Conservation (phyloP, 2,797 vertebrate genomes). For the Notamacropus eugenii region DNA sequence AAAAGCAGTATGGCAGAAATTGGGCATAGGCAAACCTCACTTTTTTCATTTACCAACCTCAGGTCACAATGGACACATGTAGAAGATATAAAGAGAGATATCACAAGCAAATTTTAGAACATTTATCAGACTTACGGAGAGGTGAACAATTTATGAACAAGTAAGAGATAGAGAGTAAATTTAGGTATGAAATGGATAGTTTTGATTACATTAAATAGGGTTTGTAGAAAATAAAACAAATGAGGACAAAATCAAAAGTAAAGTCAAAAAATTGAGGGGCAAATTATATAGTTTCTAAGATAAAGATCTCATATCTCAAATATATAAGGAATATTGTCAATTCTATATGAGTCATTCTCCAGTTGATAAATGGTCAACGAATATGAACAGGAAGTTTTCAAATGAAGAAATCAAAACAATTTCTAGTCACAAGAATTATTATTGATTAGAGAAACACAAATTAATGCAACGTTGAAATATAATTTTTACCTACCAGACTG, state of each 20-base stretch:
- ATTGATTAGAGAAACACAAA: background rate
- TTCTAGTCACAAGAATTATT: background rate
- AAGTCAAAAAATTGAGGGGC: background rate
- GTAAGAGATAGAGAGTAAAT: background rate
- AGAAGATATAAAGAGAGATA: background rate
- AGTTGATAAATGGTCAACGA: background rate
- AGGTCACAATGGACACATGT: background rate
- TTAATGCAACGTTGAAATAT: background rate
- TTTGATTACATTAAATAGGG: too few species aligned
- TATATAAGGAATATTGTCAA: background rate
- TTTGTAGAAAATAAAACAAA: background rate
- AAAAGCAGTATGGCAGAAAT: background rate
- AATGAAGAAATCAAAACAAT: background rate
- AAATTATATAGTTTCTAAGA: background rate
- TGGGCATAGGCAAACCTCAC: background rate
- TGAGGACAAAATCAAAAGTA: background rate
- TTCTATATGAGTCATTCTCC: background rate
- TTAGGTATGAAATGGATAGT: too few species aligned
- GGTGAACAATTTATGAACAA: background rate
- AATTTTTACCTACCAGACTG: background rate
- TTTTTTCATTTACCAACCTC: background rate
- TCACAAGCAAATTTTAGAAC: background rate
- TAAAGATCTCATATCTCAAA: background rate
- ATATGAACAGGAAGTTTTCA: background rate
- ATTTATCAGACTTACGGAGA: background rate